These are phyloP conservation scores for Xanthia icteritia DNA, from an alignment of 2,888 invertebrate species.

Conservation along the genomic window DNA sequence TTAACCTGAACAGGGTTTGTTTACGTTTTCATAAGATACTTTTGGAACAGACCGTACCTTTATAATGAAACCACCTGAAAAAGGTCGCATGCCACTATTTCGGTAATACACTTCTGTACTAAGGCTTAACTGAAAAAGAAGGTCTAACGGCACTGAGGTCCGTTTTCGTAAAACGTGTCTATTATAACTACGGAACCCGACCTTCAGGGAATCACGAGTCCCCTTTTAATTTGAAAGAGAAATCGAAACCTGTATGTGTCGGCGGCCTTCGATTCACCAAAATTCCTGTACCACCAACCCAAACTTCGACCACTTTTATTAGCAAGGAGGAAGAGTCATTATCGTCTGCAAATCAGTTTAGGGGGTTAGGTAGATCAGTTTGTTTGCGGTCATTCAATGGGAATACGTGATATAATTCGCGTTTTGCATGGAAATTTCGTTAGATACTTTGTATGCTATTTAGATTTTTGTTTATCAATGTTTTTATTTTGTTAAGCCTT, in stretches of 20 bases:
- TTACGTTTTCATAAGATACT: not conserved
- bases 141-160: constrained; percentile 56
- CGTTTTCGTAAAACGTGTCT: constrained; percentile 64
- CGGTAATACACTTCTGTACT: constrained; percentile 41
- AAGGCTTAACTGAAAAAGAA: constrained; percentile 60
- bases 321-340: not conserved
- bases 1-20: not conserved
- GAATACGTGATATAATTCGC: constrained; percentile 65
- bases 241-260: constrained; percentile 75
- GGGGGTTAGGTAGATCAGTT: not conserved
- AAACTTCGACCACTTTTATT: constrained; percentile 20
- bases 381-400: constrained; percentile 62
- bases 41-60: constrained; percentile 7
- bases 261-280: constrained; percentile 53
- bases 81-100: constrained; percentile 59
- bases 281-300: not conserved
- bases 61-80: constrained; percentile 58
- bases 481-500: constrained; percentile 11
- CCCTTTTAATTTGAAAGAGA: constrained; percentile 80
- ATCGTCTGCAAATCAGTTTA: constrained; percentile 20
- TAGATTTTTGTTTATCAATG: constrained; percentile 47
- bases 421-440: constrained; percentile 66
- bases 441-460: constrained; percentile 45
- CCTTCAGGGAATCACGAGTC: constrained; percentile 77
- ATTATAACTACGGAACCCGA: constrained; percentile 61